A percentile compares a stretch with the other conserved stretches of the same genome.
Conservation (phyloP, 1,140 invertebrate genomes). For the Melitaea cinxia region DNA sequence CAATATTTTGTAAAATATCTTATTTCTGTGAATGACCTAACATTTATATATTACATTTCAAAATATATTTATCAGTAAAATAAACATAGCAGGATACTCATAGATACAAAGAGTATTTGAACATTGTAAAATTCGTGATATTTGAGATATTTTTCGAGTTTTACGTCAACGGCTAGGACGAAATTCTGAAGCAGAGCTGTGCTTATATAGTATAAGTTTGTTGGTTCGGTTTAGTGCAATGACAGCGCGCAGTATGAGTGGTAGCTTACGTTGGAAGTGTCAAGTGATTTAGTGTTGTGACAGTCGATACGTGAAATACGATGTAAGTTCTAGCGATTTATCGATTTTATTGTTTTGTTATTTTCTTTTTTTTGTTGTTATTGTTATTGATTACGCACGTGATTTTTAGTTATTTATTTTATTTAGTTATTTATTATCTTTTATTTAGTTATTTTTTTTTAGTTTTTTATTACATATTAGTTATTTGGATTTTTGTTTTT, state of each 20-base stretch:
- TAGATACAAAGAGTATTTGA: neutral
- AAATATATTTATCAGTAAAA: no score
- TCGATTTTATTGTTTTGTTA: no score
- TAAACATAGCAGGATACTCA: neutral
- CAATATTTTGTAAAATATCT: no score
- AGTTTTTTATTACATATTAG: no score
- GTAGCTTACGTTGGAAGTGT: constrained; percentile 17
- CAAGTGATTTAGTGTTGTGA: constrained; percentile 1
- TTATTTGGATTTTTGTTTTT: no score
- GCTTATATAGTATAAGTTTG: constrained; percentile 27
- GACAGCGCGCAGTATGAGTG: constrained; percentile 14
- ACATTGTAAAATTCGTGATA: neutral
- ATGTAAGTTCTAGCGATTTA: neutral
- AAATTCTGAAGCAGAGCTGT: neutral
- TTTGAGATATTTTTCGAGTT: neutral
- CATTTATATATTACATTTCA: no score
- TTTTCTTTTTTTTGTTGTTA: no score
- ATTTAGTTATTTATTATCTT: no score
- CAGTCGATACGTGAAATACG: neutral
- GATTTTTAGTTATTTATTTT: no score
- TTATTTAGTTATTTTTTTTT: no score
- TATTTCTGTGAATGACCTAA: no score
- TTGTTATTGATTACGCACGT: no score
- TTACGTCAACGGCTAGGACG: constrained; percentile 11
- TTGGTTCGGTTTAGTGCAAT: constrained; percentile 16